These are phyloP conservation scores for Atta texana DNA, from an alignment of 1,140 invertebrate genomes.

Conservation along the genomic window DNA sequence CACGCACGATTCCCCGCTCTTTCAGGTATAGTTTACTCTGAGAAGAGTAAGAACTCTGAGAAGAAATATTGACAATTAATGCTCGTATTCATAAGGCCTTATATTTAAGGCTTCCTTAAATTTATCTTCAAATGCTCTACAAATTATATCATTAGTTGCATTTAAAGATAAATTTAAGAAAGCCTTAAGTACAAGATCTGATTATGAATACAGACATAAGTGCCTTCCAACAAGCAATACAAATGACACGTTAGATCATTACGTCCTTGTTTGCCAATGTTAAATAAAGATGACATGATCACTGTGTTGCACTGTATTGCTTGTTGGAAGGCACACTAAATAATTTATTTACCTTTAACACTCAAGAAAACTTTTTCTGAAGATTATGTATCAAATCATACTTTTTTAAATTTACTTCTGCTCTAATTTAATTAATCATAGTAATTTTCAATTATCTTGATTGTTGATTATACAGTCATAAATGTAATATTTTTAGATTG, in stretches of 20 bases:
- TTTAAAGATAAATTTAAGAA: no score
- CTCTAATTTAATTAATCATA: constrained; percentile 5
- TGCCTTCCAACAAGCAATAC: no score
- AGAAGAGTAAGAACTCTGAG: background rate
- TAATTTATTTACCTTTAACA: background rate
- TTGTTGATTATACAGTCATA: background rate
- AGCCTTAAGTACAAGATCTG: no score
- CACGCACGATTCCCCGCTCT: background rate
- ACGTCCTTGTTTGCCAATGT: no score
- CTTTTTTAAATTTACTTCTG: background rate
- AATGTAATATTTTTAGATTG: background rate
- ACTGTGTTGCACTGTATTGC: no score
- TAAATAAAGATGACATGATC: no score
- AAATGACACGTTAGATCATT: no score
- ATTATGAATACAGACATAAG: no score
- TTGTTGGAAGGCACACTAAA: background rate
- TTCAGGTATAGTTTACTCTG: constrained; percentile 21
- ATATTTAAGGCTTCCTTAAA: no score
- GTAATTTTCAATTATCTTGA: background rate
- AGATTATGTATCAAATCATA: background rate
- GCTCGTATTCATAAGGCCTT: no score
- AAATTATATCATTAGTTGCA: no score
- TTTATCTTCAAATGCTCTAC: no score
- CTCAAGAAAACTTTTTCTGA: background rate
- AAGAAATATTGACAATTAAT: background rate